Evolutionary conservation across 1,140 invertebrate species (phyloP).

Genomic region (Forficula auricularia): DNA sequence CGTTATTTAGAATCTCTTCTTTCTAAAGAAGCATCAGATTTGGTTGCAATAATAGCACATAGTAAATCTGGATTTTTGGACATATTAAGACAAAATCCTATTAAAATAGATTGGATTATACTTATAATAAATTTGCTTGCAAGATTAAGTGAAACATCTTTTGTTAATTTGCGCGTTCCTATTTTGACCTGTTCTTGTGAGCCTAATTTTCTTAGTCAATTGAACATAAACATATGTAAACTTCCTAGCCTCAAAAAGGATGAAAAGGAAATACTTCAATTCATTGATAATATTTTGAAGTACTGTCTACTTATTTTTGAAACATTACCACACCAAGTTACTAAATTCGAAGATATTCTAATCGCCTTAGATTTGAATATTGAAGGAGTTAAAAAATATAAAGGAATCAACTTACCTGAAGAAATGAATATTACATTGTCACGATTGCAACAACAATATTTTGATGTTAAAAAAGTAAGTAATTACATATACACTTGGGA

Average conservation of each 20-base stretch:
- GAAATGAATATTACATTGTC: neutral
- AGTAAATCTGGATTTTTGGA: conserved; percentile 7
- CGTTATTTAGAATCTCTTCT: neutral
- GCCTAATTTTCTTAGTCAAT: conserved; percentile 21
- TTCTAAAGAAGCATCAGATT: conserved; percentile 6
- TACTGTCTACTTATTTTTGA: conserved; percentile 2
- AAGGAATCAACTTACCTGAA: neutral
- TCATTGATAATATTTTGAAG: neutral
- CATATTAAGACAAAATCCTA: conserved; percentile 6
- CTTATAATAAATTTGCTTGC: conserved; percentile 19
- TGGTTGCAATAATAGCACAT: conserved; percentile 8
- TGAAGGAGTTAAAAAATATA: neutral
- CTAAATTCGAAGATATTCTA: neutral
- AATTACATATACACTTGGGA: conserved; percentile 1
- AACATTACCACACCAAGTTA: neutral
- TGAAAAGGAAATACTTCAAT: neutral
- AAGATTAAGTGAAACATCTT: conserved; percentile 23
- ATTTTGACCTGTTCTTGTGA: conserved; percentile 24
- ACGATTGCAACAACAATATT: too few relatives aligned
- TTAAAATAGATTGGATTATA: conserved; percentile 13
- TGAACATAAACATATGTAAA: neutral
- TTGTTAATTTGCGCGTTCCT: conserved; percentile 22
- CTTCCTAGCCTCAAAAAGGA: conserved; percentile 1
- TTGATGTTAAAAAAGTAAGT: conserved; percentile 27
- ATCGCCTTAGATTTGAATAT: neutral